These are phyloP conservation scores for Prosopocoilus inquinatus DNA, from an alignment of 2,888 invertebrate genomes.

Conservation along the genomic window DNA sequence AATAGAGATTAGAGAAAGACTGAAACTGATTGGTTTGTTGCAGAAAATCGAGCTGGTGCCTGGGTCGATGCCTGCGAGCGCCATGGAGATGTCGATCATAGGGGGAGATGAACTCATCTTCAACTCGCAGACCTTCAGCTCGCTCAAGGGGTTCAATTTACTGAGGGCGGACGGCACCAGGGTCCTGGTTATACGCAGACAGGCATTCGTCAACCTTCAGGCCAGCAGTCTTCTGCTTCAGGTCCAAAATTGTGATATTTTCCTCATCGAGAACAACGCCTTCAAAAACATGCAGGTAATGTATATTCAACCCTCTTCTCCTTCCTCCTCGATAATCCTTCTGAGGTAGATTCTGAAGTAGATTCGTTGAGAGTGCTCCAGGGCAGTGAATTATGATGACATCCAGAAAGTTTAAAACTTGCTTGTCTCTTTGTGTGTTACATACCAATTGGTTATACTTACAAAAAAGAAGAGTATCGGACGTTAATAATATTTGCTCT, in stretches of 20 bases:
- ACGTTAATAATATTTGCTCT: no score
- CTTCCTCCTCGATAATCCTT: no score
- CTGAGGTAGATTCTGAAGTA: no score
- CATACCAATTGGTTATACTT: no score
- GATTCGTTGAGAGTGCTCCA: no score
- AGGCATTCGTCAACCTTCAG: conserved; percentile 61
- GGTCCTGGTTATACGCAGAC: conserved; percentile 56
- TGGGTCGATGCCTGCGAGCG: conserved; percentile 58
- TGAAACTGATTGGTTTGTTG: conserved; percentile 27
- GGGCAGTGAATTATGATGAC: no score
- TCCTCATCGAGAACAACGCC: conserved; percentile 62
- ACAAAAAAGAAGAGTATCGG: no score
- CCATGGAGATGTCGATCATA: conserved; percentile 58
- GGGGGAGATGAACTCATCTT: conserved; percentile 59
- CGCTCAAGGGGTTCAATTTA: conserved; percentile 55
- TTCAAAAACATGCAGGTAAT: conserved; percentile 60
- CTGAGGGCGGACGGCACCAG: conserved; percentile 57
- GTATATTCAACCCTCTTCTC: background rate
- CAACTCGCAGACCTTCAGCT: conserved; percentile 57
- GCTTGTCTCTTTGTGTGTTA: no score
- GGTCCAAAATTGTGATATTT: conserved; percentile 58
- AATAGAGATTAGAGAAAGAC: no score
- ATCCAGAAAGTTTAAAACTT: no score
- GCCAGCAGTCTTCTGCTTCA: conserved; percentile 61
- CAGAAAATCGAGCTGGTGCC: conserved; percentile 55